Conservation (phyloP, 2,797 vertebrate species). For the Diglossa cyanea region DNA sequence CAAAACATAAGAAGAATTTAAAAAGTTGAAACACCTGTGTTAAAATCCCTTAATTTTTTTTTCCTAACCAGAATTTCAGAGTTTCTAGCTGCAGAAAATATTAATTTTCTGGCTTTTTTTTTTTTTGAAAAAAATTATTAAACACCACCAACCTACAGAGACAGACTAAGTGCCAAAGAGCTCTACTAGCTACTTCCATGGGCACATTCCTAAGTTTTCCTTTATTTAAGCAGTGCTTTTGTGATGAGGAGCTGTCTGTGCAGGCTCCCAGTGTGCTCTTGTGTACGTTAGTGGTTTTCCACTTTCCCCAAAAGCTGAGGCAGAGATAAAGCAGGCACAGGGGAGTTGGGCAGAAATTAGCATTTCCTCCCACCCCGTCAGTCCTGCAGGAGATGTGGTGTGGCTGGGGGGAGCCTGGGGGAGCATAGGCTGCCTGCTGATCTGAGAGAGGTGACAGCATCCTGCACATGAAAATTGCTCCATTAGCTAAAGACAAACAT, state of each 20-base stretch:
- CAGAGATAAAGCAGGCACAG: not conserved
- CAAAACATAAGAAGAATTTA: not conserved
- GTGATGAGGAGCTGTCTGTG: not conserved
- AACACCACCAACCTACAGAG: not conserved
- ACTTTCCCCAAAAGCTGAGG: not conserved
- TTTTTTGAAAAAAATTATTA: not conserved
- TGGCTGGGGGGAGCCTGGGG: rapidly evolving
- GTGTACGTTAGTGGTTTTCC: rapidly evolving
- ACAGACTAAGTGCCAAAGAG: not conserved
- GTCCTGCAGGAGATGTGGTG: not conserved
- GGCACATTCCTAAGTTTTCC: not conserved
- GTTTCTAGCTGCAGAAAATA: not conserved
- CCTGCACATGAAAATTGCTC: not conserved
- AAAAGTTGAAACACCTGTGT: not conserved
- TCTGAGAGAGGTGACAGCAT: not conserved
- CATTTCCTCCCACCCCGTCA: not conserved
- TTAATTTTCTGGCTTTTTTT: rapidly evolving
- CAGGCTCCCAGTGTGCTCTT: not conserved
- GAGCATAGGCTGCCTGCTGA: rapidly evolving
- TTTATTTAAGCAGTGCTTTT: not conserved
- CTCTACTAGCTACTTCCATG: not conserved
- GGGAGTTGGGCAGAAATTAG: not conserved
- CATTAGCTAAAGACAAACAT: not conserved
- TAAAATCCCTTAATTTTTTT: not conserved
- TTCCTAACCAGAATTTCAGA: not conserved